Base-by-base conservation (phyloP, 92 coral and sea anemone genomes). In the Epizoanthus stellaris region DNA sequence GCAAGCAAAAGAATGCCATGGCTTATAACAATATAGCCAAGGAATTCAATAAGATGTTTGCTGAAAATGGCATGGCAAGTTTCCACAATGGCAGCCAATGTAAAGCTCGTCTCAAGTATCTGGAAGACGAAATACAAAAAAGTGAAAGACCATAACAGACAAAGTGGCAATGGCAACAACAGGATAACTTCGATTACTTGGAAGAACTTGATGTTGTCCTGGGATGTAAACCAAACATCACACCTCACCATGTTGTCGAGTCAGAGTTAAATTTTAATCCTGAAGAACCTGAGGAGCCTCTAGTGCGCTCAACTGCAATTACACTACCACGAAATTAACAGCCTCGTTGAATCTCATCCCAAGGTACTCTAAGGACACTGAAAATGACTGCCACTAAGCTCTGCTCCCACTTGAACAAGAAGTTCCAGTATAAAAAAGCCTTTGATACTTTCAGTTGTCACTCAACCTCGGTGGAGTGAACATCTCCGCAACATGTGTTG, bases 11-110 rank as follows among this genome's bases (percentile, higher is more conserved):
- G 75, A 91, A 91, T 59, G 42, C 72, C 84, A 76, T 58, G 16
- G 81, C 80, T 69, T 91, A 82, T 91, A 89, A 85, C 8, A 17
- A 87, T 16, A 91, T 85, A 6, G 89, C 92, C 13, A 88, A 88
- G 56, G 68, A 92, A 67, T 67, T 91, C 54, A 87, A 83, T 52
- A 82, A 73, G 73, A 68, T 71, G 16, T 71, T 87, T 36, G 81
- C 73, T 58, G 85, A 81, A 39, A 88, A 88, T 53, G 90, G 87
- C 47, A 85, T 91, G 17, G 60, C 67, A 70, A 52, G 69, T 73
- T 88, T 45, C 94, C 74, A 87, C 61, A 91, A 87, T 83, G 94
- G 89, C 71, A 47, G 81, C 56, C 94, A 91, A 62, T 87, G 94
- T 65, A 91, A 84, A 52, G 81, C 65, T 14, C 79, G 87, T 62